Conservation (phyloP, 2,113 vertebrate species). For the Ovis aries region ARS-UI_Ramb_v3.0 NC_056061.1:6760001-6760500, state of each 20-base stretch:
- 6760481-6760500: not conserved
- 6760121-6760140: not conserved
- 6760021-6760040: not conserved
- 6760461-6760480: not conserved
- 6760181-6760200: not conserved
- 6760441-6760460: not conserved
- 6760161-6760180: not conserved
- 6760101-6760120: not conserved
- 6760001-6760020: not conserved
- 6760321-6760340: not conserved
- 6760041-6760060: constrained; percentile 50
- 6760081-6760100: not conserved
- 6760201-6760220: not conserved
- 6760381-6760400: not conserved
- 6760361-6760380: not conserved
- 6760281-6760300: not conserved
- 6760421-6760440: not conserved
- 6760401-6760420: not conserved
- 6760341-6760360: not conserved
- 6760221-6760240: not conserved
- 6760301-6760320: not conserved
- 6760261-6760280: not conserved
- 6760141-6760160: not conserved
- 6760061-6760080: not conserved
- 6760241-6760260: not conserved